phyloP scores from a whole-genome alignment of 2,797 vertebrate genomes.

The Eidolon dupreanum region DNA sequence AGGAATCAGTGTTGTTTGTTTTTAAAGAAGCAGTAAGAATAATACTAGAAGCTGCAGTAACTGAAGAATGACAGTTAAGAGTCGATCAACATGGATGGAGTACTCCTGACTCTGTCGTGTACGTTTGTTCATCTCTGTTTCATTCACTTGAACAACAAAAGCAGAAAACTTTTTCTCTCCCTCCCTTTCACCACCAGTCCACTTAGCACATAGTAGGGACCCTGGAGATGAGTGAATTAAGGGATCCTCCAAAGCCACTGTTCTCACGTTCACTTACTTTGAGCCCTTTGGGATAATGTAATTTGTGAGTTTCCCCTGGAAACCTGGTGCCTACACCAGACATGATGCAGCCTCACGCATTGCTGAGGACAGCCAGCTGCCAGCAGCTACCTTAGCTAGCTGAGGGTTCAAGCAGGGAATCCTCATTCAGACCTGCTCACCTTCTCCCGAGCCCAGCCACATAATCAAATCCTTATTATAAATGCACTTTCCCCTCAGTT shows the following conservation, averaged over 20 bases:
- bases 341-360: accelerated
- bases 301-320: not conserved
- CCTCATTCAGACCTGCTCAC: not conserved
- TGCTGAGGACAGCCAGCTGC: not conserved
- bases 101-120: not conserved
- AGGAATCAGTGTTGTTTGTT: not conserved
- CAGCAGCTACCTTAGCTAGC: not conserved
- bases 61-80: not conserved
- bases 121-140: not conserved
- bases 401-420: not conserved
- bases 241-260: not conserved
- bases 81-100: accelerated
- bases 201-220: not conserved
- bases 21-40: not conserved
- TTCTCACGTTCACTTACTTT: not conserved
- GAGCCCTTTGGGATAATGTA: not conserved
- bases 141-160: not conserved
- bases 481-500: not conserved
- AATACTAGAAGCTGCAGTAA: not conserved
- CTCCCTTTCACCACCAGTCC: not conserved
- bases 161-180: not conserved
- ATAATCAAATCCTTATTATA: not conserved
- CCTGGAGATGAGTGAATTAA: not conserved
- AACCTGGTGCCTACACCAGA: not conserved
- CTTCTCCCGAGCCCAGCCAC: not conserved